phyloP scores from a whole-genome alignment of 2,113 vertebrate species.

The Dolichallabes microphthalmus region DNA sequence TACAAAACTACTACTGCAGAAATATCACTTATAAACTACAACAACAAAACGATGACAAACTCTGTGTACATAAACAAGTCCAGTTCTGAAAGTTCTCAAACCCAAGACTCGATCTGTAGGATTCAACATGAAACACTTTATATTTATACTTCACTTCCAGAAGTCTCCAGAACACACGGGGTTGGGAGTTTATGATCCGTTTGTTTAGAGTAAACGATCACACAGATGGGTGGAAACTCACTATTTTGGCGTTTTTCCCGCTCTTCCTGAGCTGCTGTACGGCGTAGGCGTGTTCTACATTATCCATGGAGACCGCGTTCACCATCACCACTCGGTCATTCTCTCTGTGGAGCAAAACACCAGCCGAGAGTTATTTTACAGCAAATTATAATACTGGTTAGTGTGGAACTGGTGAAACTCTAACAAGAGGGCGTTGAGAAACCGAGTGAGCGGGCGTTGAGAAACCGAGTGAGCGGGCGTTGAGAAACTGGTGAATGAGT shows the following conservation, averaged over 20 bases:
- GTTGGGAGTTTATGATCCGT: not conserved
- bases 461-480: not conserved
- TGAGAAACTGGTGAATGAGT: not conserved
- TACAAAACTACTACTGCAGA: not conserved
- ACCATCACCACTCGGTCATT: conserved; percentile 99
- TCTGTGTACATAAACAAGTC: too few relatives aligned
- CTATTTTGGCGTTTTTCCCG: conserved; percentile 97
- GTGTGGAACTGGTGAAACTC: not conserved
- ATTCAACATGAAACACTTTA: too few relatives aligned
- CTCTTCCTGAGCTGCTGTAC: conserved; percentile 98
- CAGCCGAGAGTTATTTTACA: not conserved
- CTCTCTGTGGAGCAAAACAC: conserved; percentile 74
- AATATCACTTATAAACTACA: not conserved
- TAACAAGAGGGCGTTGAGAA: too few relatives aligned
- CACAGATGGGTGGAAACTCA: conserved; percentile 68
- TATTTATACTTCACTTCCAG: too few relatives aligned
- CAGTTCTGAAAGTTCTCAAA: too few relatives aligned
- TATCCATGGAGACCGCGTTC: conserved; percentile 98
- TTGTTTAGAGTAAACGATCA: not conserved
- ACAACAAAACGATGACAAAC: not conserved
- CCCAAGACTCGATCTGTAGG: too few relatives aligned
- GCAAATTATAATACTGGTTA: not conserved
- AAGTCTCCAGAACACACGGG: too few relatives aligned
- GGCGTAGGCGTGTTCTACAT: conserved; percentile 95
- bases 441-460: not conserved